Percentiles rank a stretch among this genome's conserved stretches.
Conservation (phyloP, 2,113 vertebrate species). For the Cardinalis cardinalis region DNA sequence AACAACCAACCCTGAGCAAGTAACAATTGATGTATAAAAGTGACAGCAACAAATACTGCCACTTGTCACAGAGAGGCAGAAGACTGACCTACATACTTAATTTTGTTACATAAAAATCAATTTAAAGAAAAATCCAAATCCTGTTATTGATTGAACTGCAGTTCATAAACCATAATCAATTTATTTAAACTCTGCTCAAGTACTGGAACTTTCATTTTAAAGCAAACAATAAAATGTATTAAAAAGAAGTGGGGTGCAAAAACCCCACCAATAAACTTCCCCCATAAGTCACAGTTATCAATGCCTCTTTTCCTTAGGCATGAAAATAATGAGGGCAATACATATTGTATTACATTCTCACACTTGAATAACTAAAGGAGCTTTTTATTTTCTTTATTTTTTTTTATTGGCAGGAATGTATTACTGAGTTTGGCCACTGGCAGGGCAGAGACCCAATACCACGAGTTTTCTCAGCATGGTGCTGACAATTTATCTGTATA, state of each 20-base stretch:
- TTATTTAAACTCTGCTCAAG: not conserved
- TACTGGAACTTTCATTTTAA: not conserved
- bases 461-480: not conserved
- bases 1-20: not conserved
- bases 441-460: not conserved
- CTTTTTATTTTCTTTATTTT: not conserved
- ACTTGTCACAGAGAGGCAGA: not conserved
- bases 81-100: not conserved
- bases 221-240: not conserved
- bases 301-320: not conserved
- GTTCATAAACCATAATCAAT: not conserved
- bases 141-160: not conserved
- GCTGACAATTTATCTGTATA: not conserved
- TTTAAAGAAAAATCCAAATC: not conserved
- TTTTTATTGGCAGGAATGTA: not conserved
- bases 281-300: not conserved
- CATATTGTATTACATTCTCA: not conserved
- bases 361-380: not conserved
- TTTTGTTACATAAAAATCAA: not conserved
- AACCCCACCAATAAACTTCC: not conserved
- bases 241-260: not conserved
- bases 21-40: not conserved
- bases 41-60: constrained; percentile 1
- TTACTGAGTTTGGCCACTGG: not conserved
- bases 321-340: not conserved